These are phyloP conservation scores for Drosophila lowei DNA, from an alignment of 1,140 invertebrate species.

Conservation along the genomic window DNA sequence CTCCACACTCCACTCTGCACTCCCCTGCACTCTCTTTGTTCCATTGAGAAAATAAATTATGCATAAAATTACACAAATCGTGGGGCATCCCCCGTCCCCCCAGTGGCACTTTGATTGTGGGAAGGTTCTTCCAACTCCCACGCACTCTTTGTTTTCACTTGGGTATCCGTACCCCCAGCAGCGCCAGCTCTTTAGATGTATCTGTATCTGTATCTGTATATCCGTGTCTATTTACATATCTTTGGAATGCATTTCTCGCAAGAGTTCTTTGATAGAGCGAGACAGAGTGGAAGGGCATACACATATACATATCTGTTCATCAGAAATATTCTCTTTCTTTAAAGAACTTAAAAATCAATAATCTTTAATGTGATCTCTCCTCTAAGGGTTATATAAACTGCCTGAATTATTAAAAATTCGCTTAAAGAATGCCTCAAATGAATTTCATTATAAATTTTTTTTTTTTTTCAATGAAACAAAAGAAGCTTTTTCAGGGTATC, in stretches of 20 bases:
- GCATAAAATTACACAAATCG: slow-evolving; percentile 73
- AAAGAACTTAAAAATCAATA: too few relatives aligned
- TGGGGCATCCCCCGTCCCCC: slow-evolving; percentile 4
- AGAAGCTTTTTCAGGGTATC: slow-evolving; percentile 23
- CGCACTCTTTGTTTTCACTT: slow-evolving; percentile 8
- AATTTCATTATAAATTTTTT: slow-evolving; percentile 16
- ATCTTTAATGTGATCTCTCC: too few relatives aligned
- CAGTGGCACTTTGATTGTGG: slow-evolving; percentile 65
- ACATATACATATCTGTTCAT: too few relatives aligned
- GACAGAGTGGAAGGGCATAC: too few relatives aligned
- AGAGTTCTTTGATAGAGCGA: background rate
- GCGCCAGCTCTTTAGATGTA: background rate
- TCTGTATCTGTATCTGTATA: background rate
- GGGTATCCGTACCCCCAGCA: background rate
- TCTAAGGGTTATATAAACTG: too few relatives aligned
- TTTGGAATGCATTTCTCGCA: slow-evolving; percentile 41
- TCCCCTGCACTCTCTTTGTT: slow-evolving; percentile 19
- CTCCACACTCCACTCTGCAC: too few relatives aligned
- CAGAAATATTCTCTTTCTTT: too few relatives aligned
- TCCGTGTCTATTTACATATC: slow-evolving; percentile 17
- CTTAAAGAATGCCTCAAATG: too few relatives aligned
- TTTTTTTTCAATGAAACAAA: background rate
- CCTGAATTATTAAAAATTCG: background rate
- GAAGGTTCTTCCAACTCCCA: slow-evolving; percentile 49
- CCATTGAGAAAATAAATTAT: slow-evolving; percentile 77